Percentiles rank a stretch among this genome's conserved stretches.
These are phyloP conservation scores for Gymnothorax reevesii DNA, from an alignment of 2,797 vertebrate species.

Conservation along the genomic window DNA sequence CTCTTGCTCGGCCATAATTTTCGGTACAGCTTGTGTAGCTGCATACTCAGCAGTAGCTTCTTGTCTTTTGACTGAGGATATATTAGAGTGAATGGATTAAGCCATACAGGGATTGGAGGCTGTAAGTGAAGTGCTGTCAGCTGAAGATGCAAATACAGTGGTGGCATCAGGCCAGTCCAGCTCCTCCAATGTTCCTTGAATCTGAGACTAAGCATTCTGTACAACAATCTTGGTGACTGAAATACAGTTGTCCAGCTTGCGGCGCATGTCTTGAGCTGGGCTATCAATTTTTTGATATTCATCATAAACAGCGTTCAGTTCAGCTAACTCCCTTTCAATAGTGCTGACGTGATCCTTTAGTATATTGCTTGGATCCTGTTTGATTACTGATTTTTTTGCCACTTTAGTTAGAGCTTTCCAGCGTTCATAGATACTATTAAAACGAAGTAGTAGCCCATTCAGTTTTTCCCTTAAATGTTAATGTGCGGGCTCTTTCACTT, in stretches of 20 bases:
- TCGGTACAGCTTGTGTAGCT: slow-evolving; percentile 11
- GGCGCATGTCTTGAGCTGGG: no score
- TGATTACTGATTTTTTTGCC: slow-evolving; percentile 31
- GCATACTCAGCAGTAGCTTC: slow-evolving; percentile 29
- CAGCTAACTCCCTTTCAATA: slow-evolving; percentile 28
- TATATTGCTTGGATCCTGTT: slow-evolving; percentile 28
- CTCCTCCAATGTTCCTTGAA: slow-evolving; percentile 7
- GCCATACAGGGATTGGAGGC: not conserved
- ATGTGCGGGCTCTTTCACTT: not conserved
- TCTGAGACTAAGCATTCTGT: slow-evolving; percentile 16
- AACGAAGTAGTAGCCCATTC: slow-evolving; percentile 5
- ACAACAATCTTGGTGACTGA: slow-evolving; percentile 4
- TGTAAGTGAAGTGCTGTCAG: not conserved
- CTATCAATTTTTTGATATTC: no score
- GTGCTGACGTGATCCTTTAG: slow-evolving; percentile 33
- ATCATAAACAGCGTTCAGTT: slow-evolving; percentile 24
- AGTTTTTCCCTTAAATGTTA: slow-evolving; percentile 32
- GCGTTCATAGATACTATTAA: slow-evolving; percentile 31
- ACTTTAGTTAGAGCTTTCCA: slow-evolving; percentile 34
- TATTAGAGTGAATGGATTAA: not conserved
- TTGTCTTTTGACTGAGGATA: slow-evolving; percentile 1
- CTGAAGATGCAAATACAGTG: slow-evolving; percentile 18
- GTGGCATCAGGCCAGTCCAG: not conserved
- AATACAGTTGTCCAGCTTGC: not conserved
- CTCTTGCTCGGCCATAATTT: slow-evolving; percentile 22